These are phyloP conservation scores for Oreotrochilus melanogaster DNA, from an alignment of 2,113 vertebrate genomes.

Conservation along the genomic window DNA sequence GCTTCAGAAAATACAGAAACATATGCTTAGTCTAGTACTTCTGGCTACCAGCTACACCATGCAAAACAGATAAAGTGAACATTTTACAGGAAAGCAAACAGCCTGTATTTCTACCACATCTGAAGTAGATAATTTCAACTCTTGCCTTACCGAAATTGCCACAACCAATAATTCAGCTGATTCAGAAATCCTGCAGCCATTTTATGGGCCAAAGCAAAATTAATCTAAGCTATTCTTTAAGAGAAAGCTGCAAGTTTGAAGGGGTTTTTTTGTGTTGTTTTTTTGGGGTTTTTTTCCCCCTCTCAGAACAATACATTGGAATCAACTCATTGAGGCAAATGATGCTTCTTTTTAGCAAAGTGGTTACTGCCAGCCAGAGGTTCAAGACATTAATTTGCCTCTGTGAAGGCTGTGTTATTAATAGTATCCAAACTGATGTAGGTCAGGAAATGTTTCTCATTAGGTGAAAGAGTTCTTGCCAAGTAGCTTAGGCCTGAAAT, in stretches of 20 bases:
- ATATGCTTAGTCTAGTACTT: not conserved
- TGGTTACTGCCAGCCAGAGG: not conserved
- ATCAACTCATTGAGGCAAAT: conserved; percentile 26
- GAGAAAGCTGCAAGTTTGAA: not conserved
- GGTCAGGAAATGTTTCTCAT: conserved; percentile 70
- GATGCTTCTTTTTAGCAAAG: conserved; percentile 26
- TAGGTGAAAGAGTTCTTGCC: conserved; percentile 54
- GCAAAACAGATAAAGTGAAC: not conserved
- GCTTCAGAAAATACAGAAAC: not conserved
- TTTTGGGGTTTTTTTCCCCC: not conserved
- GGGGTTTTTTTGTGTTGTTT: not conserved
- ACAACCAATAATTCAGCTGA: conserved; percentile 16
- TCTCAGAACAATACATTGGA: not conserved
- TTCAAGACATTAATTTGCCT: not conserved
- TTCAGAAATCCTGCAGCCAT: conserved; percentile 9
- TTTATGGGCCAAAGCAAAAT: conserved; percentile 1
- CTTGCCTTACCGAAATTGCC: not conserved
- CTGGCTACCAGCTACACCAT: not conserved
- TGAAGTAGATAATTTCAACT: not conserved
- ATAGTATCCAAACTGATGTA: conserved; percentile 65
- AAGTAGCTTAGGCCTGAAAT: conserved; percentile 57
- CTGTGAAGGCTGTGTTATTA: conserved; percentile 47
- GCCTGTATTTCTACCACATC: not conserved
- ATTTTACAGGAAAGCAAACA: not conserved
- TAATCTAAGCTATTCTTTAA: not conserved